These are phyloP conservation scores for Leucozona laternaria DNA, from an alignment of 2,888 invertebrate genomes.

Conservation along the genomic window DNA sequence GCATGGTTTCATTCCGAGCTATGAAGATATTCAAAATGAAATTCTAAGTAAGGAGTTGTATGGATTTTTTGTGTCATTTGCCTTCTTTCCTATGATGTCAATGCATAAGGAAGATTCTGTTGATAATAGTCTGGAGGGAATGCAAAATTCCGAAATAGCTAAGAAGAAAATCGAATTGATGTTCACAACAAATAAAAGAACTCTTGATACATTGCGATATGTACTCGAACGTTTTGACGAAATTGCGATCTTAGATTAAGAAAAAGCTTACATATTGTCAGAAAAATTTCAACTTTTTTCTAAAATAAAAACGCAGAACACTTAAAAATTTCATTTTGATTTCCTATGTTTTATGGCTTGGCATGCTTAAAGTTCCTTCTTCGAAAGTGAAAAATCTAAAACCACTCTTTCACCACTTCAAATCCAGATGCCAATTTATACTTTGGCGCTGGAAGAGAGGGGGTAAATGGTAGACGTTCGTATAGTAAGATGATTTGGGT, in stretches of 20 bases:
- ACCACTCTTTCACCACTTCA: too few species aligned
- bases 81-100: conserved; percentile 81
- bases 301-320: background rate
- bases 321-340: too few species aligned
- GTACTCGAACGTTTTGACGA: conserved; percentile 80
- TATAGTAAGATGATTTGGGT: too few species aligned
- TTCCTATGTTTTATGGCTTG: too few species aligned
- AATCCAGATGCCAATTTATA: too few species aligned
- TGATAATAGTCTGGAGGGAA: conserved; percentile 81
- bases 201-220: conserved; percentile 80
- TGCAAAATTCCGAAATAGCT: conserved; percentile 80
- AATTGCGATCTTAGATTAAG: conserved; percentile 79
- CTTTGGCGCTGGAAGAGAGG: too few species aligned
- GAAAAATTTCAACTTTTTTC: background rate
- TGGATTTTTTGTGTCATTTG: conserved; percentile 82
- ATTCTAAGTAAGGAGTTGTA: conserved; percentile 80
- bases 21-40: conserved; percentile 79
- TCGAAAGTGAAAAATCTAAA: too few species aligned
- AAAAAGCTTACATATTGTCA: background rate
- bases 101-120: conserved; percentile 81
- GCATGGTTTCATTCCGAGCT: conserved; percentile 77
- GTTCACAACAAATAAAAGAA: conserved; percentile 81
- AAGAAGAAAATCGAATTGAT: conserved; percentile 81
- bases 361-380: too few species aligned
- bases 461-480: too few species aligned